These are phyloP conservation scores for Oreochromis aureus DNA, from an alignment of 2,113 vertebrate species.

Conservation along the genomic window DNA sequence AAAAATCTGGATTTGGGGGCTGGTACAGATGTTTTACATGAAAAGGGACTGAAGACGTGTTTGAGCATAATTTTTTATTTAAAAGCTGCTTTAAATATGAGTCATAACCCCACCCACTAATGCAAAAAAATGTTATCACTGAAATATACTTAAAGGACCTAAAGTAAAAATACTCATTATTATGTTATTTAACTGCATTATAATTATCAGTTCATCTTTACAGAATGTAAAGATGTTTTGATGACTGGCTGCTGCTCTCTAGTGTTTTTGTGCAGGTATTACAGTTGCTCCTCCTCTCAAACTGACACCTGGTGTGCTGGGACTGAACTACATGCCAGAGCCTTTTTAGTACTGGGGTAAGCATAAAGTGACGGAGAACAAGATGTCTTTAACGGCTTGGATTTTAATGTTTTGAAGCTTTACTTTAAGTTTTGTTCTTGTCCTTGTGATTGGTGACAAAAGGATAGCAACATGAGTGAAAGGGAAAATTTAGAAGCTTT, in stretches of 20 bases:
- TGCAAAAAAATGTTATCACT: background rate
- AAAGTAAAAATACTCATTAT: background rate
- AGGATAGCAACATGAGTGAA: background rate
- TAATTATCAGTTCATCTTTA: too few species aligned
- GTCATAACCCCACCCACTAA: background rate
- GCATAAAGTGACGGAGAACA: background rate
- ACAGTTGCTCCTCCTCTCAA: background rate
- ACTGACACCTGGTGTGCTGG: background rate
- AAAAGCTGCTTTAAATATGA: background rate
- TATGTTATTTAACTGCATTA: too few species aligned
- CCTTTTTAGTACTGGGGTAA: background rate
- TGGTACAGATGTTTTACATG: background rate
- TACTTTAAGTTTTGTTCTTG: background rate
- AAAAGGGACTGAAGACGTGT: background rate
- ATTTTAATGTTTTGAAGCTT: background rate
- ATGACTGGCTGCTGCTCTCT: slow-evolving; percentile 15
- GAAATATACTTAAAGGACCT: background rate
- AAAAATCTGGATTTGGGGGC: background rate
- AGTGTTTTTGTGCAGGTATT: background rate
- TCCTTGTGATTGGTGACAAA: background rate
- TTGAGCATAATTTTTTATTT: background rate
- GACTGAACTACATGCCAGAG: background rate
- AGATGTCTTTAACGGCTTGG: background rate
- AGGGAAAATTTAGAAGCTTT: background rate
- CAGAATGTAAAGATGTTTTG: background rate